A percentile compares a stretch with the other conserved stretches of the same genome.
phyloP scores from a whole-genome alignment of 2,797 vertebrate genomes.

The Zonotrichia albicollis region DNA sequence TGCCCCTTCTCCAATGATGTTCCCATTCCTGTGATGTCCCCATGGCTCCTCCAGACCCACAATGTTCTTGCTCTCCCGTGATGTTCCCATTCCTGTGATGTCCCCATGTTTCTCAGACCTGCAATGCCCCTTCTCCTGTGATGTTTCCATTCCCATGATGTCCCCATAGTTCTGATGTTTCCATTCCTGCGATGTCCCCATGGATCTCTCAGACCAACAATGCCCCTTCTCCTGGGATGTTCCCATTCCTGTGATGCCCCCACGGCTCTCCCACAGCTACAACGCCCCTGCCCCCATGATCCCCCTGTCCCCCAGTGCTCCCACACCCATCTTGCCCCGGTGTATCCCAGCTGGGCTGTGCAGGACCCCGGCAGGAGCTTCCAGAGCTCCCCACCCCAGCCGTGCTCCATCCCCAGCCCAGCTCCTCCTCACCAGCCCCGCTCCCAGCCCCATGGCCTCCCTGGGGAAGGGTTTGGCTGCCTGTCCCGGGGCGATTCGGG shows the following conservation, averaged over 20 bases:
- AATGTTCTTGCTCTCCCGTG: neutral
- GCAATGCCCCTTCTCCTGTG: too few relatives aligned
- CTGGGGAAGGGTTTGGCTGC: neutral
- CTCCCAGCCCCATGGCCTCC: neutral
- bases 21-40: too few relatives aligned
- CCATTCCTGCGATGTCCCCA: too few relatives aligned
- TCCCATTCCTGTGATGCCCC: neutral
- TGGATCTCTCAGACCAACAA: too few relatives aligned
- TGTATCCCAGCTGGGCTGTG: rapidly evolving
- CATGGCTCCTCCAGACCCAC: too few relatives aligned
- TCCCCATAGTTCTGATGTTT: too few relatives aligned
- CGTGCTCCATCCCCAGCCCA: neutral
- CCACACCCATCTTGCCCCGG: rapidly evolving
- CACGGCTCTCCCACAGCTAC: too few relatives aligned
- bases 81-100: too few relatives aligned
- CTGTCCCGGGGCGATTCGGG: rapidly evolving
- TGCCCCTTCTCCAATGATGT: too few relatives aligned
- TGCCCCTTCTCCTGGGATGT: neutral
- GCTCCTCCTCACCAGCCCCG: neutral
- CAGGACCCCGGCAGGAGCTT: neutral
- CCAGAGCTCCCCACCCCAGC: rapidly evolving
- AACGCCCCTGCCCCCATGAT: rapidly evolving
- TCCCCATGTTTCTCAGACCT: too few relatives aligned
- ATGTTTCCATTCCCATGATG: too few relatives aligned
- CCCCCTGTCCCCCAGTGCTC: rapidly evolving